These are phyloP conservation scores for Erpobdella octoculata DNA, from an alignment of 2,888 invertebrate species.

Conservation along the genomic window DNA sequence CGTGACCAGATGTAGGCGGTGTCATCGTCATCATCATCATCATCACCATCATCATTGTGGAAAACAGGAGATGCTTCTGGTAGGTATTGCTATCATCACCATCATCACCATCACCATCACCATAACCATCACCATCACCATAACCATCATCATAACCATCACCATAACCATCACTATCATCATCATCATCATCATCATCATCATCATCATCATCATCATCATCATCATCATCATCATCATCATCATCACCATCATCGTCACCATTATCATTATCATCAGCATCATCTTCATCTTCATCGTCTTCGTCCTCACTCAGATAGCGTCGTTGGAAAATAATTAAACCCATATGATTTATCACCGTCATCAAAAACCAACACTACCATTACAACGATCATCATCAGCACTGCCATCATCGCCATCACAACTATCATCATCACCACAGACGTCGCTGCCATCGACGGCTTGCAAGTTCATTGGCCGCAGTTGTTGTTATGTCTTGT, in stretches of 20 bases:
- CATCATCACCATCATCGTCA: constrained; percentile 13
- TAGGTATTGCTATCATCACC: background rate
- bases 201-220: constrained; percentile 8
- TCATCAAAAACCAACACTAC: too few relatives aligned
- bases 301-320: background rate
- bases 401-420: background rate
- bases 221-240: constrained; percentile 18
- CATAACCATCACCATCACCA: constrained; percentile 6
- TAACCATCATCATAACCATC: constrained; percentile 17
- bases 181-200: background rate
- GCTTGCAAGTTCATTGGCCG: too few relatives aligned
- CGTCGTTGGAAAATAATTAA: too few relatives aligned
- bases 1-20: background rate
- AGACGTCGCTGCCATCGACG: background rate
- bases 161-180: background rate
- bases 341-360: too few relatives aligned
- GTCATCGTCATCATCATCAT: background rate
- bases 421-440: background rate
- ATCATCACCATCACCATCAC: constrained; percentile 9
- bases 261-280: constrained; percentile 2
- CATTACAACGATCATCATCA: background rate
- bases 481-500: too few relatives aligned
- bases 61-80: background rate
- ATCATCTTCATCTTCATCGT: constrained; percentile 8
- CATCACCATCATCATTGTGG: background rate